Evolutionary conservation across 1,140 invertebrate species (phyloP).

Genomic region (Arctopsyche grandis): DNA sequence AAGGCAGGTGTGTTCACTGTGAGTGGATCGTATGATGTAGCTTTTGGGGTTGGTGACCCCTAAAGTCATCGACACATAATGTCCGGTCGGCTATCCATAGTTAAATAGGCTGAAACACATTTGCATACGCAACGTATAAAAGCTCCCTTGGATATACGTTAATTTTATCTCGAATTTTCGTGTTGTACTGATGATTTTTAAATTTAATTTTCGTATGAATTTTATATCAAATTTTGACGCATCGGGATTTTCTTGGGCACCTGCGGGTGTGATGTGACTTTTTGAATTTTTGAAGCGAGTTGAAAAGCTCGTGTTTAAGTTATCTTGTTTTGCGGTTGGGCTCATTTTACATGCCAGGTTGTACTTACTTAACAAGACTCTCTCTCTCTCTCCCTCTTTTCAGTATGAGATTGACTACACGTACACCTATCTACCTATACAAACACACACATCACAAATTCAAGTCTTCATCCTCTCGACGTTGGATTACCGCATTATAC

Average conservation of each 20-base stretch:
- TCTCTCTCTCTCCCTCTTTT: not conserved
- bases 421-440: too few relatives aligned
- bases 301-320: constrained; percentile 6
- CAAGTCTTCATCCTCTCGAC: constrained; percentile 26
- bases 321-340: constrained; percentile 9
- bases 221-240: not conserved
- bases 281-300: constrained; percentile 15
- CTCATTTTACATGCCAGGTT: constrained; percentile 31
- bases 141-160: not conserved
- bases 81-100: not conserved
- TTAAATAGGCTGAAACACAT: not conserved
- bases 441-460: constrained; percentile 11
- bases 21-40: not conserved
- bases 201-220: not conserved
- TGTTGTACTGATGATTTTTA: not conserved
- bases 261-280: not conserved
- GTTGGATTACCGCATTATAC: constrained; percentile 22
- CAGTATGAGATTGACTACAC: constrained; percentile 26
- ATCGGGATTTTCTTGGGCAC: not conserved
- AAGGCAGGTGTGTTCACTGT: constrained; percentile 9
- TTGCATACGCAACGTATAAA: not conserved
- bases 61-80: not conserved
- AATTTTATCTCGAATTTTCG: too few relatives aligned
- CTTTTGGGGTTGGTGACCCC: not conserved
- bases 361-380: constrained; percentile 27